Evolutionary conservation across 53 echinoderm and acorn worm genomes (phyloP).

Genomic region (Hippasteria phrygiana): DNA sequence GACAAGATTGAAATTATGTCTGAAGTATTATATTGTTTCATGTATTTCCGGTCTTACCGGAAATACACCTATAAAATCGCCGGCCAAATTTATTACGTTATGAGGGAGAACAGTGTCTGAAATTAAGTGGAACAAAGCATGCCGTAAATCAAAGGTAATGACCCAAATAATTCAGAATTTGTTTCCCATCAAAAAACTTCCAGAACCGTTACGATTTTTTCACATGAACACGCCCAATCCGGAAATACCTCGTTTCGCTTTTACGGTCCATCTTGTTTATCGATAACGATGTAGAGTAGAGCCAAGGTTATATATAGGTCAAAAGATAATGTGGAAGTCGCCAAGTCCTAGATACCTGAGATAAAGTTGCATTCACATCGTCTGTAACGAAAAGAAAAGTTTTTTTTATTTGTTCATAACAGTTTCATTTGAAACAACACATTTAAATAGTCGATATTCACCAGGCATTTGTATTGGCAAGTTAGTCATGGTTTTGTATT

Average conservation of each 20-base stretch:
- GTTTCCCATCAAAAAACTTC: background rate
- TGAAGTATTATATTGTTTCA: background rate
- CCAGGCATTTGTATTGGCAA: too few relatives aligned
- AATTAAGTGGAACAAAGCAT: background rate
- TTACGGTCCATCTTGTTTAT: background rate
- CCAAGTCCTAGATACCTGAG: background rate
- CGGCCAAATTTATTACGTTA: too few relatives aligned
- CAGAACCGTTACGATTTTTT: background rate
- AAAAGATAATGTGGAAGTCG: background rate
- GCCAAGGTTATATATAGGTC: background rate
- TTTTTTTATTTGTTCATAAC: too few relatives aligned
- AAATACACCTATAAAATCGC: background rate
- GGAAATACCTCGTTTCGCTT: background rate
- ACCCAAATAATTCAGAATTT: background rate
- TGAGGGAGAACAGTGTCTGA: background rate
- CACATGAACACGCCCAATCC: background rate
- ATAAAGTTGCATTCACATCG: background rate
- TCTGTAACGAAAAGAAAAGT: background rate
- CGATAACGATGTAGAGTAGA: background rate
- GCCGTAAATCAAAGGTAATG: background rate
- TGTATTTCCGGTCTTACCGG: background rate
- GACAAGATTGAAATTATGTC: background rate
- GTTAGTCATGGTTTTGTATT: too few relatives aligned
- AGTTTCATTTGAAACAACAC: background rate
- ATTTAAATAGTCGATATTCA: too few relatives aligned